Base-by-base conservation (phyloP, 2,113 vertebrate genomes). In the Oreochromis spilurus region DNA sequence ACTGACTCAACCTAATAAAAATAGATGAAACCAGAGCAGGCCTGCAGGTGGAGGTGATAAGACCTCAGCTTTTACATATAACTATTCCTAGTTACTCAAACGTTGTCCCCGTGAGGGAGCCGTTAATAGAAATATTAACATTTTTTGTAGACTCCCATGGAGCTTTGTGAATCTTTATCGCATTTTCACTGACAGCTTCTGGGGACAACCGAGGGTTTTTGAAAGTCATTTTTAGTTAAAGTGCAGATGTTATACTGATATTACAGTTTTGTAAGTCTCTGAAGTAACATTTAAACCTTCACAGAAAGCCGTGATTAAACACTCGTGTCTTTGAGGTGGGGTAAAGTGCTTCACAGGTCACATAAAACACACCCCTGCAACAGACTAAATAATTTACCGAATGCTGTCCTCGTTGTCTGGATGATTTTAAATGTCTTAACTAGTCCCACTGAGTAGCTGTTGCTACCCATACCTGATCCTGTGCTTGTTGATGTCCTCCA, bases 401-500 rank as follows among this genome's bases (percentile, higher is more conserved):
- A 77, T 2, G 26, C 17, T 12, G 48, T 29, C 40, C 24, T 31
- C 4, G 2, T 75, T 29, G 52, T 53, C 29, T 79, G 31, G 5
- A 34, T 43, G 40, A 0, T 53, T 52, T 40, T 36, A 70, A 54
- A 24, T 10, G 0, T 14, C 43, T 38, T 24, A 29, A 19, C 48
- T 40, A 38, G 40, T 16, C 60, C 48, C 24, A 48, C 14, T 0
- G 9, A 50, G 16, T 48, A 75, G 45, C 31, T 72, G 8, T 21
- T 19, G 8, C 17, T 4, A 19, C 24, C 50, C 34, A 16, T 96
- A 99, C 99, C 97, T 97, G 90, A 99, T 98, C 84, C 94, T 96
- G 62, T 95, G 95, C 16, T 84, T 91, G 94, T 96, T 97, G 93
- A 99, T 95, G 93, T 99, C 99, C 79, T 97, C 98, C 98, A 99